Evolutionary conservation across 2,888 invertebrate species (phyloP), one percentile per base, ranked within the genome.

Genomic region (Yponomeuta cagnagella): DNA sequence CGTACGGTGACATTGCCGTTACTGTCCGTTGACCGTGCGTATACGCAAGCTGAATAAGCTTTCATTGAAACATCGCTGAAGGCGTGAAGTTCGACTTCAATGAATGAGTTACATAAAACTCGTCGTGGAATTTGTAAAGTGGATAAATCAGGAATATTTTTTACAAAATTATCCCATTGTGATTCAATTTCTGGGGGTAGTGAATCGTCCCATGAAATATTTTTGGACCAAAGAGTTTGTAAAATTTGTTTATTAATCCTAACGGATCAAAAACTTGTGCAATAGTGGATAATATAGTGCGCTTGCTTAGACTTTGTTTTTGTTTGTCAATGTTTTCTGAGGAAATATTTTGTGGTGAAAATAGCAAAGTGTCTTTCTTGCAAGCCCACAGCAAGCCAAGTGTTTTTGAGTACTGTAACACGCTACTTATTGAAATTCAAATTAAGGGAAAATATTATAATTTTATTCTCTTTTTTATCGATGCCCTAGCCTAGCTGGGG

Each of bases 201-300:
- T 58, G 31, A 15, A 2, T 30, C 58, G n/a, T 71, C 71, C 71
- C 66, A 71, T n/a, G 68, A n/a, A 10, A 72, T 33, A 15, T 72
- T 70, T 33, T 52, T 37, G 12, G 69, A 37, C 71, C 63, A 71
- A 15, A 71, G 58, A 8, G 12, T 52, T 37, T 71, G 69, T 31
- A 71, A 48, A 6, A 71, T 69, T 10, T 66, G 30, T 69, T 71
- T 30, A 73, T 33, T 48, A 73, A 43, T 10, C 72, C 73, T n/a
- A 72, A 63, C 0, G 73, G 73, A n/a, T 73, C 72, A 48, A 70
- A 73, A 10, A 71, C 58, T n/a, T 73, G 72, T 58, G 71, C 73
- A 43, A 73, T 69, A 12, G 48, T 70, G 65, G 72, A 73, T 65
- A 73, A 70, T 33, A 73, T 68, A 43, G 5, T 43, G 43, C 43